Base-by-base conservation (phyloP, 1,140 invertebrate species). In the Subanguina moxae region DNA sequence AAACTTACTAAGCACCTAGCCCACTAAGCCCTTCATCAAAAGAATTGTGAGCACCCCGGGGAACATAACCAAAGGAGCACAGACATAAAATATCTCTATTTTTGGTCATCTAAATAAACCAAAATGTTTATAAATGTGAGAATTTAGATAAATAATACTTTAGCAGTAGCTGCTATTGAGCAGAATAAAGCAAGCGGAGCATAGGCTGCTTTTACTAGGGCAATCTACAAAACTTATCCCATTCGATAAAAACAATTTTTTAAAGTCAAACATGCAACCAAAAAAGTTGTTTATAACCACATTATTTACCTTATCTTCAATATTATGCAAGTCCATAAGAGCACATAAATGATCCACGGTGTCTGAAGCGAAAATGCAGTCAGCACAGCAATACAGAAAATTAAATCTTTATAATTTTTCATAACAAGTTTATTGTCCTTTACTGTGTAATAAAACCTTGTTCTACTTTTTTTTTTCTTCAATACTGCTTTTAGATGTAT, bases 331-430 rank as follows among this genome's bases (percentile, higher is more conserved):
- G 69, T 81, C 79, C 76, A 81, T 83, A 21, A 81, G 56, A 19
- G 66, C 72, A 56, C 79, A 83, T 25, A 81, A 63, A 65, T 83
- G 81, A 62, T 81, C 79, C 17, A 82, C 80, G 62, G 68, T 79
- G 62, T 81, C 79, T 38, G 32, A 38, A 38, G 32, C 11, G 3
- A 38, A 38, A 38, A 38, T 38, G 3, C 3, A 38, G 32, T 38
- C 32, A n/a, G n/a, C n/a, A n/a, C n/a, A n/a, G n/a, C n/a, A n/a
- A n/a, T n/a, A n/a, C n/a, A n/a, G n/a, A n/a, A n/a, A n/a, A n/a
- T n/a, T n/a, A n/a, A n/a, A n/a, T n/a, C n/a, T n/a, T n/a, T n/a
- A 38, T 38, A 38, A 38, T 38, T 38, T 38, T 38, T 38, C n/a
- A n/a, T n/a, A n/a, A n/a, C n/a, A n/a, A n/a, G n/a, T n/a, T n/a